Evolutionary conservation across 2,888 invertebrate genomes (phyloP).

Genomic region (Temnothorax rugatulus): DNA sequence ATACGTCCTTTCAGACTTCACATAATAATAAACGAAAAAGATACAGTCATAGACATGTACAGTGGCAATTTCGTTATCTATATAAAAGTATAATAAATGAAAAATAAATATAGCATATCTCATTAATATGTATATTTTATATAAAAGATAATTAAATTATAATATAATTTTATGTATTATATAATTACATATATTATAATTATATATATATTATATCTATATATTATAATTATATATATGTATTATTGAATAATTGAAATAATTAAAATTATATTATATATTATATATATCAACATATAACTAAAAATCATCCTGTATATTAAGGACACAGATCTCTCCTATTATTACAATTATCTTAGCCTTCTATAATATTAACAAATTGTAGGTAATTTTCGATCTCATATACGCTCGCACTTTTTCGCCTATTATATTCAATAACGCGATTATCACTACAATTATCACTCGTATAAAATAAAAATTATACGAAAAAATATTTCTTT

Average conservation of each 20-base stretch:
- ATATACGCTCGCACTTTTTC: not conserved
- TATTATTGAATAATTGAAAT: not conserved
- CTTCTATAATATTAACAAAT: not conserved
- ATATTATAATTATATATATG: not conserved
- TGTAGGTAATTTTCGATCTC: not conserved
- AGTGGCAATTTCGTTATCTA: not conserved
- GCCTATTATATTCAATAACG: not conserved
- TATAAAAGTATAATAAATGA: not conserved
- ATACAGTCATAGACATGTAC: too few species aligned
- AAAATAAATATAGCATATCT: not conserved
- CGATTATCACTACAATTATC: not conserved
- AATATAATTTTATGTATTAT: not conserved
- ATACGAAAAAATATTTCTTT: not conserved
- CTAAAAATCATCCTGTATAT: slow-evolving; percentile 14
- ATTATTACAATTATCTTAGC: not conserved
- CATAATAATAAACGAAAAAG: not conserved
- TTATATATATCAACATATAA: not conserved
- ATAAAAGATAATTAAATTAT: not conserved
- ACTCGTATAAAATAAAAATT: slow-evolving; percentile 28
- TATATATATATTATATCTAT: not conserved
- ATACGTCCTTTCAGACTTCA: not conserved
- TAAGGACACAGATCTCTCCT: slow-evolving; percentile 7
- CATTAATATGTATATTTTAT: not conserved
- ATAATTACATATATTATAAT: not conserved
- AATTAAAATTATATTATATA: too few species aligned